Evolutionary conservation across 2,113 vertebrate genomes (phyloP).

Genomic region (Pachycephala philippinensis): DNA sequence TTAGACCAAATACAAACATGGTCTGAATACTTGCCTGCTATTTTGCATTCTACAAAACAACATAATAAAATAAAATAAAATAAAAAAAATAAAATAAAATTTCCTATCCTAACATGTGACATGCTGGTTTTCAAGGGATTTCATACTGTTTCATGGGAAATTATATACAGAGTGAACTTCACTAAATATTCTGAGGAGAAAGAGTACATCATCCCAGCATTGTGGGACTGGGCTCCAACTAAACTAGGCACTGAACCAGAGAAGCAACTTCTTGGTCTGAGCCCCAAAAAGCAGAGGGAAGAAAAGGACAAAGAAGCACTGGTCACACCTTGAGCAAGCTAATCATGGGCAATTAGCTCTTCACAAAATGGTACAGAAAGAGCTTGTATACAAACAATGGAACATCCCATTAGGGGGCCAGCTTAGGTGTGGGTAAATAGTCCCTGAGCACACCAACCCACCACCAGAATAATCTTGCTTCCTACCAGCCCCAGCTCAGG

Average conservation of each 20-base stretch:
- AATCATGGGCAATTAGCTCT: neutral
- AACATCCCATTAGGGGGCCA: neutral
- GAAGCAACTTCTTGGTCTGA: neutral
- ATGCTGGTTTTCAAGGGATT: neutral
- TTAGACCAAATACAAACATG: neutral
- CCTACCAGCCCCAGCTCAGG: neutral
- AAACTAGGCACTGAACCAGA: neutral
- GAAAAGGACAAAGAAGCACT: neutral
- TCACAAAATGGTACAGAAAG: neutral
- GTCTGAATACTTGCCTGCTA: neutral
- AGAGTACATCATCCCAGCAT: neutral
- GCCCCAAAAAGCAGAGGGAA: neutral
- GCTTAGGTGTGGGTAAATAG: neutral
- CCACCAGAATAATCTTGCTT: neutral
- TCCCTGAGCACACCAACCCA: neutral
- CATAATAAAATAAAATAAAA: neutral
- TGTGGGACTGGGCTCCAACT: neutral
- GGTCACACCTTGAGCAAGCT: neutral
- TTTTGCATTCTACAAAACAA: neutral
- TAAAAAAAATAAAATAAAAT: neutral
- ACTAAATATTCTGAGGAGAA: neutral
- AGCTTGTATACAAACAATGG: neutral
- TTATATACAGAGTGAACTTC: neutral
- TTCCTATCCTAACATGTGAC: neutral
- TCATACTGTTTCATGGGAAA: neutral